Percentiles rank a stretch among this genome's conserved stretches.
Evolutionary conservation across 2,797 vertebrate species (phyloP).

Genomic region (Diplodus puntazzo): DNA sequence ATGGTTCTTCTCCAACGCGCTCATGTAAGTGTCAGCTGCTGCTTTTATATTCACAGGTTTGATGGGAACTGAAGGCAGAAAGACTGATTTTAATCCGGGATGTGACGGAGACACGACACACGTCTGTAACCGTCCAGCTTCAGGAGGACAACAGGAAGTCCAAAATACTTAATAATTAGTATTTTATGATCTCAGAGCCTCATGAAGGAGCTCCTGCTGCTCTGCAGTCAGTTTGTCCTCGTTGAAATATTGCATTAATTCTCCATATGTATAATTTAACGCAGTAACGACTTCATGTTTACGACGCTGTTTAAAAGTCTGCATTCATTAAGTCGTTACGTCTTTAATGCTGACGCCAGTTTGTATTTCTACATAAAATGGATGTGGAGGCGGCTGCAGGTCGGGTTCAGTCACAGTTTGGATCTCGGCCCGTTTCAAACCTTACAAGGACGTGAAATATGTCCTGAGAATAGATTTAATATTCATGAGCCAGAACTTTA

Average conservation of each 20-base stretch:
- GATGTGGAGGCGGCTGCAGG: neutral
- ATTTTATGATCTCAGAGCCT: too few species aligned
- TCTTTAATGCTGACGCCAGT: neutral
- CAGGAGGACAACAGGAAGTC: too few species aligned
- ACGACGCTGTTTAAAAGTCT: neutral
- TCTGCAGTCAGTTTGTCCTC: neutral
- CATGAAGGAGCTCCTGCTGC: neutral
- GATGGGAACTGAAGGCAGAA: neutral
- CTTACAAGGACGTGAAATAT: neutral
- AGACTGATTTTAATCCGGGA: neutral
- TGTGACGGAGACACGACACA: too few species aligned
- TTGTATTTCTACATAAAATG: neutral
- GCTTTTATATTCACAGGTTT: neutral
- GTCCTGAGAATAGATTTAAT: constrained; percentile 4
- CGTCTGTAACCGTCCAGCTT: too few species aligned
- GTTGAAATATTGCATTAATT: neutral
- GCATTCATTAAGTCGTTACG: neutral
- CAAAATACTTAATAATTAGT: too few species aligned
- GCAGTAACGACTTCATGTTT: neutral
- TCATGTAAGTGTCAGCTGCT: constrained; percentile 75
- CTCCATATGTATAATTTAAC: neutral
- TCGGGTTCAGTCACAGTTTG: neutral
- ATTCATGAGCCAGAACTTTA: constrained; percentile 1
- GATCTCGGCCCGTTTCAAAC: neutral
- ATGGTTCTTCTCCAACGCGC: constrained; percentile 82